Evolutionary conservation across 2,888 invertebrate genomes (phyloP).

Genomic region (Bombylius major): DNA sequence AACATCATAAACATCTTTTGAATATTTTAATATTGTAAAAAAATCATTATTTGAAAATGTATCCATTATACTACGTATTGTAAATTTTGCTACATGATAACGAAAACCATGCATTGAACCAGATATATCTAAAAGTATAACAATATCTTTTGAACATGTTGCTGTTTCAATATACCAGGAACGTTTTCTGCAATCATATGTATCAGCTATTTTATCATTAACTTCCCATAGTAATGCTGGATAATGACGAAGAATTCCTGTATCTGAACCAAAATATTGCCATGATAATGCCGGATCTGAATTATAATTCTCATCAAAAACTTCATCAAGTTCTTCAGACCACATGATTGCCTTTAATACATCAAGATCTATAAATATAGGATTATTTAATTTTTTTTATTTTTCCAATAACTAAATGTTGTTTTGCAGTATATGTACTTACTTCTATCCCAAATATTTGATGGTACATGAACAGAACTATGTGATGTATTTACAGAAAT

Average conservation of each 20-base stretch:
- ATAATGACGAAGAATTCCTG: constrained; percentile 85
- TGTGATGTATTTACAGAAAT: constrained; percentile 64
- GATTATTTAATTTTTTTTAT: background rate
- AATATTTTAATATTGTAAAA: constrained; percentile 81
- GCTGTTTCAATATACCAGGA: constrained; percentile 98
- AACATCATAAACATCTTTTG: constrained; percentile 56
- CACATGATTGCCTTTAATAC: constrained; percentile 73
- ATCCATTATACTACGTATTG: constrained; percentile 76
- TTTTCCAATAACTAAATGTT: background rate
- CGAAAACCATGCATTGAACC: constrained; percentile 90
- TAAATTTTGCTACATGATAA: constrained; percentile 67
- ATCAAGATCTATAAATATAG: constrained; percentile 34
- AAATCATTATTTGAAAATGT: constrained; percentile 97
- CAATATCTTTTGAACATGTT: constrained; percentile 92
- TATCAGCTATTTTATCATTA: constrained; percentile 45
- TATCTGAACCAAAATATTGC: constrained; percentile 95
- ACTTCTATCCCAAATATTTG: constrained; percentile 82
- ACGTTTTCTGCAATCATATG: constrained; percentile 83
- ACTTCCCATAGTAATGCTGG: constrained; percentile 67
- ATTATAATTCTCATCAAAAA: constrained; percentile 73
- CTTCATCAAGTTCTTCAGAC: constrained; percentile 74
- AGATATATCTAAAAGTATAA: constrained; percentile 87
- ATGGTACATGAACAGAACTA: constrained; percentile 87
- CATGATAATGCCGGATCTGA: constrained; percentile 84
- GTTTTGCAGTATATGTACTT: constrained; percentile 18